phyloP scores from a whole-genome alignment of 2,888 invertebrate species.

The Ariolimax columbianus region DNA sequence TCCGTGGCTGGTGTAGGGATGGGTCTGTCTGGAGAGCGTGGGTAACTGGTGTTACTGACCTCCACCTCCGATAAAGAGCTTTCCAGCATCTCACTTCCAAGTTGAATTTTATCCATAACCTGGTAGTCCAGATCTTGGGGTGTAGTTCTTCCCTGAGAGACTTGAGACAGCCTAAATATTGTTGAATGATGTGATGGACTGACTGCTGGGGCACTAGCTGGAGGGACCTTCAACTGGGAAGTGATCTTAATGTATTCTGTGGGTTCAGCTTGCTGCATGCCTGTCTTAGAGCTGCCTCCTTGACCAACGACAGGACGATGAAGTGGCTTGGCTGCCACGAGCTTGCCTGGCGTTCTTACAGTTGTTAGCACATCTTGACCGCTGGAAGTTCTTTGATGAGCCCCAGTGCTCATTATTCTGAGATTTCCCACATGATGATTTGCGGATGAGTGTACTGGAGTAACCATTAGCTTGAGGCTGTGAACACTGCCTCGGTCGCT shows the following conservation, averaged over 20 bases:
- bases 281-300: constrained; percentile 54
- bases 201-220: constrained; percentile 48
- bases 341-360: constrained; percentile 44
- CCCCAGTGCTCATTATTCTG: constrained; percentile 34
- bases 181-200: neutral
- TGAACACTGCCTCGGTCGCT: neutral
- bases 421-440: neutral
- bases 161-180: neutral
- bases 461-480: constrained; percentile 37
- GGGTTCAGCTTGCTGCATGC: constrained; percentile 57
- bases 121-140: constrained; percentile 17
- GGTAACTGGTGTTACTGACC: neutral
- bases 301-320: constrained; percentile 44
- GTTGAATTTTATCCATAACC: neutral
- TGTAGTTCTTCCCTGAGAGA: constrained; percentile 17
- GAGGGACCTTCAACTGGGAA: constrained; percentile 62
- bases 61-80: neutral
- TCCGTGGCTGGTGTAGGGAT: neutral
- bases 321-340: constrained; percentile 51
- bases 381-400: neutral
- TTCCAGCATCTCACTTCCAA: neutral
- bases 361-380: constrained; percentile 40
- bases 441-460: constrained; percentile 27
- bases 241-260: constrained; percentile 71
- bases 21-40: neutral